phyloP scores from a whole-genome alignment of 2,797 vertebrate species.

The Astyanax mexicanus region DNA sequence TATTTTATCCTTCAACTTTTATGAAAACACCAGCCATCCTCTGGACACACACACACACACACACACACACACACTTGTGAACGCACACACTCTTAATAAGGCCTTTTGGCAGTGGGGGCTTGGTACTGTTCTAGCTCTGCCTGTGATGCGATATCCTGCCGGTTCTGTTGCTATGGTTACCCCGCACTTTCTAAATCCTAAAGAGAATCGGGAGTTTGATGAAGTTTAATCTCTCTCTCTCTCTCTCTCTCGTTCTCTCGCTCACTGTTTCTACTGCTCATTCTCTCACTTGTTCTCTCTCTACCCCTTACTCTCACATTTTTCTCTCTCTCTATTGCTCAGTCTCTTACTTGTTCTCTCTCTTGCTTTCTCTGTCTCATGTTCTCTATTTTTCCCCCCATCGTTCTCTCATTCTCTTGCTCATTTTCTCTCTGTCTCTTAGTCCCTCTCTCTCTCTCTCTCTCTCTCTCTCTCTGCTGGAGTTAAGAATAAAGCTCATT shows the following conservation, averaged over 20 bases:
- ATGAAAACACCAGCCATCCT: slow-evolving; percentile 9
- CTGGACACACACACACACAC: slow-evolving; percentile 4
- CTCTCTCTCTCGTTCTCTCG: not conserved
- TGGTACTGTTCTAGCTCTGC: slow-evolving; percentile 54
- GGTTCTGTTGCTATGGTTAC: slow-evolving; percentile 60
- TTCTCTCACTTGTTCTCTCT: not conserved
- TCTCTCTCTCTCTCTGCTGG: not conserved
- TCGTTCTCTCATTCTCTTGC: not conserved
- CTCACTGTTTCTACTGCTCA: too few species aligned
- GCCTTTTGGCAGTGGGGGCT: slow-evolving; percentile 36
- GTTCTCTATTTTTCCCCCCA: too few species aligned
- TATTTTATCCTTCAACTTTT: slow-evolving; percentile 18
- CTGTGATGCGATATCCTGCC: slow-evolving; percentile 55
- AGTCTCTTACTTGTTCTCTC: not conserved
- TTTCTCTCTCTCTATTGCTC: not conserved
- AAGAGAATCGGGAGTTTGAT: slow-evolving; percentile 57
- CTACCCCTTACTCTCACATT: not conserved
- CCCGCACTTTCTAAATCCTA: slow-evolving; percentile 58
- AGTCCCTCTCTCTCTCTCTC: not conserved
- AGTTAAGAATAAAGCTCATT: slow-evolving; percentile 1
- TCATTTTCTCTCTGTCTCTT: too few species aligned
- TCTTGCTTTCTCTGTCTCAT: not conserved
- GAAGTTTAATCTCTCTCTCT: slow-evolving; percentile 47
- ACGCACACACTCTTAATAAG: slow-evolving; percentile 25
- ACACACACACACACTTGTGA: slow-evolving; percentile 32